Evolutionary conservation across 2,113 vertebrate species (phyloP).

Genomic region (Centrocercus urophasianus): DNA sequence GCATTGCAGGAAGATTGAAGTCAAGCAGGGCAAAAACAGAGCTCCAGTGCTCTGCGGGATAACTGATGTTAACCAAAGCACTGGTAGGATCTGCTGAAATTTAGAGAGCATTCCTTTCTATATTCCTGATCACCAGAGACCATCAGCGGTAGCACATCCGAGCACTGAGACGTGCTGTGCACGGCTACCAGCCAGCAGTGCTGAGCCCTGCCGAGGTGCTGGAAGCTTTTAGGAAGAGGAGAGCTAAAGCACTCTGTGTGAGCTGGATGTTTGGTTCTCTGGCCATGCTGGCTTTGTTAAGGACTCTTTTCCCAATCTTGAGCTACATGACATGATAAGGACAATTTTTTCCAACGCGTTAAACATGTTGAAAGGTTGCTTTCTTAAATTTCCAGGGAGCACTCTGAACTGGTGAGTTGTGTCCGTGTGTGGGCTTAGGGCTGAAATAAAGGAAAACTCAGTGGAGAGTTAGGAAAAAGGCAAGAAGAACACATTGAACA

Average conservation of each 20-base stretch:
- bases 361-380: neutral
- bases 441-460: conserved; percentile 38
- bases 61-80: neutral
- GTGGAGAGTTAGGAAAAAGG: neutral
- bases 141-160: neutral
- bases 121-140: neutral
- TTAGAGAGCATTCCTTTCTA: conserved; percentile 29
- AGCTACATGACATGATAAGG: neutral
- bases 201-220: neutral
- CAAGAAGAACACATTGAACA: conserved; percentile 34
- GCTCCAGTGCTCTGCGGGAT: conserved; percentile 1
- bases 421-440: neutral
- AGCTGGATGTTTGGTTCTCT: neutral
- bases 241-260: neutral
- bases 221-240: neutral
- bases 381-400: neutral
- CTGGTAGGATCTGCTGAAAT: neutral
- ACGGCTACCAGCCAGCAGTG: neutral
- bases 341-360: neutral
- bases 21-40: neutral
- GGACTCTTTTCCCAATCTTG: neutral
- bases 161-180: neutral
- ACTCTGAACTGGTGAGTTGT: neutral
- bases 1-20: conserved; percentile 22
- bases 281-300: neutral